phyloP scores from a whole-genome alignment of 2,113 vertebrate genomes.

The Channa maculata region DNA sequence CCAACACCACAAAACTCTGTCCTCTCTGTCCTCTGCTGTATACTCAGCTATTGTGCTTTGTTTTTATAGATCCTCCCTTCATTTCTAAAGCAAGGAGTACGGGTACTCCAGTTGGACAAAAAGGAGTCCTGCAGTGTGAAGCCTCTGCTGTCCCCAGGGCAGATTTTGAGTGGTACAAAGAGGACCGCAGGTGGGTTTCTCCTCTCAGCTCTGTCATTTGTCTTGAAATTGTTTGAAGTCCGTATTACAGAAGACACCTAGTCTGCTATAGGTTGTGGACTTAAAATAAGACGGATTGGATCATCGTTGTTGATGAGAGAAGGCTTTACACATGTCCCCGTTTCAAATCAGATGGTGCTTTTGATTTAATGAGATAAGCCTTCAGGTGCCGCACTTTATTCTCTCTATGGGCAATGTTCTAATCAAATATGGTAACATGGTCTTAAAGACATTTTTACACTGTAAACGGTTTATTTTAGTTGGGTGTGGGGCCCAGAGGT shows the following conservation, averaged over 20 bases:
- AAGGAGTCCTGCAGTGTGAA: conserved; percentile 93
- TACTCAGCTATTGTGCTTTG: conserved; percentile 4
- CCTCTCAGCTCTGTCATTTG: conserved; percentile 17
- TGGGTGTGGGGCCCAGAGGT: conserved; percentile 1
- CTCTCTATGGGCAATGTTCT: conserved; percentile 11
- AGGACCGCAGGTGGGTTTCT: conserved; percentile 90
- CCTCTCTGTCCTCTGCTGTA: neutral
- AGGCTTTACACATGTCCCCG: neutral
- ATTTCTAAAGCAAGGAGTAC: conserved; percentile 92
- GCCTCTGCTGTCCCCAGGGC: conserved; percentile 92
- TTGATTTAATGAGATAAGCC: conserved; percentile 30
- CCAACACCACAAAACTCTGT: neutral
- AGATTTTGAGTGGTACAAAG: conserved; percentile 98
- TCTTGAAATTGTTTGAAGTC: conserved; percentile 30
- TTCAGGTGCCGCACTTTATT: conserved; percentile 1
- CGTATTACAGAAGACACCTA: conserved; percentile 6
- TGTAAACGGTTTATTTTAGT: conserved; percentile 47
- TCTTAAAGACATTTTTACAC: conserved; percentile 20
- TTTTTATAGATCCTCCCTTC: conserved; percentile 89
- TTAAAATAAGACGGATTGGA: conserved; percentile 12
- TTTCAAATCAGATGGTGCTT: conserved; percentile 24
- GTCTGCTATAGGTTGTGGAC: conserved; percentile 21
- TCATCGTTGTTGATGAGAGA: conserved; percentile 25
- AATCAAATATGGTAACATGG: conserved; percentile 18
- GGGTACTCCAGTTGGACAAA: conserved; percentile 91